Conservation (phyloP, 2,797 vertebrate genomes). For the Onychomys torridus region DNA sequence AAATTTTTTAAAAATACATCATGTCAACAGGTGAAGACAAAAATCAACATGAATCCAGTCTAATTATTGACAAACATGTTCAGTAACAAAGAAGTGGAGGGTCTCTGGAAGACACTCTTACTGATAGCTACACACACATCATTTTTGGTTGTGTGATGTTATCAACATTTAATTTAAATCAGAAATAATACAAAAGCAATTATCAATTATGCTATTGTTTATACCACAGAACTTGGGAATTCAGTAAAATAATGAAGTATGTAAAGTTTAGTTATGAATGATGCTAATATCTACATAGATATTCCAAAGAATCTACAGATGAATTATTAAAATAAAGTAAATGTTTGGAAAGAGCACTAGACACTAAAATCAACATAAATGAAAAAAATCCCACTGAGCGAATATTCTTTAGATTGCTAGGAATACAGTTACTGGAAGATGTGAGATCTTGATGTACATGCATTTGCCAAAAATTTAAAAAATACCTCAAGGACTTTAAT, state of each 20-base stretch:
- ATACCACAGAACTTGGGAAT: not conserved
- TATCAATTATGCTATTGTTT: not conserved
- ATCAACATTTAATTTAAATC: slow-evolving; percentile 8
- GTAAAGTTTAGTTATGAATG: not conserved
- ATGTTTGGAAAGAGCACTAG: not conserved
- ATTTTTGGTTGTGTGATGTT: not conserved
- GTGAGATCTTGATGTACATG: not conserved
- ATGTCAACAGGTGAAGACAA: not conserved
- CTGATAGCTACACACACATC: not conserved
- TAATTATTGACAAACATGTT: not conserved
- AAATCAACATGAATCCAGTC: not conserved
- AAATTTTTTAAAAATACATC: not conserved
- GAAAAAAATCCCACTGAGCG: not conserved
- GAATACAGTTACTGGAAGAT: slow-evolving; percentile 7
- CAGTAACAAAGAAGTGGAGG: not conserved
- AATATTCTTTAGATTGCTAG: not conserved
- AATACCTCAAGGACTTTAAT: not conserved
- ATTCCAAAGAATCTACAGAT: not conserved
- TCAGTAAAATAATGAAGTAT: not conserved
- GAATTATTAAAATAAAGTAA: slow-evolving; percentile 41
- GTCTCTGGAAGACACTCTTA: not conserved
- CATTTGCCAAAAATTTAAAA: not conserved
- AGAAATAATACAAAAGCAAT: not conserved
- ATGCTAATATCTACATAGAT: not conserved
- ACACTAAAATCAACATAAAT: not conserved